Base-by-base conservation (phyloP, 2,113 vertebrate genomes). In the Mormoops blainvillei region DNA sequence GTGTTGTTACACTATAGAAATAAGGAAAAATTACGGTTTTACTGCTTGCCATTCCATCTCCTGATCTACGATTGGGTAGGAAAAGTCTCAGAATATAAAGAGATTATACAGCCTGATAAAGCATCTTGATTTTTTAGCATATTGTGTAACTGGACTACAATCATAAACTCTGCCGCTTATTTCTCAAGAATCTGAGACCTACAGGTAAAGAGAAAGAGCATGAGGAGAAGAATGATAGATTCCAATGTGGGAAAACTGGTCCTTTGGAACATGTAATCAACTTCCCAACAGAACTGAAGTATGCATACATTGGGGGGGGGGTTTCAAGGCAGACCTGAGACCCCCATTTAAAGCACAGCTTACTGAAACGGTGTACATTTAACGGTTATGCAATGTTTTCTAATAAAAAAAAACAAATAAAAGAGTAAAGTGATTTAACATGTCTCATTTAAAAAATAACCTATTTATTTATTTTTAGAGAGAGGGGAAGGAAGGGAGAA, bases 1-100 rank as follows among this genome's bases (percentile, higher is more conserved):
- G 65, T 89, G 86, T 94, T 68, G 87, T 74, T 86, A 91, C 61
- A 86, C n/a, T 33, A 80, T 82, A 87, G 87, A 88, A 96, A 77
- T 38, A 85, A 74, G 78, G 68, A 48, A 89, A 94, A 93, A 87
- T 22, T 38, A 41, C 12, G 45, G 77, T 77, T 26, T 89, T 48
- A 22, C 19, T 92, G 61, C 71, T 74, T 90, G 82, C 45, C 38
- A 54, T 71, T 87, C 76, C 31, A 14, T 73, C 74, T 89, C 56
- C 36, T 89, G 78, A 61, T 78, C 28, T 94, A 26, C 48, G 22
- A n/a, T 20, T 78, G 58, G n/a, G 54, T 28, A 78, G 70, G 56
- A 28, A 76, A 67, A 89, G 12, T 18, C 48, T 73, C 36, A 56
- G 68, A 81, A 61, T 38, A 26, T 26, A 33, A 5, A 48, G 50